phyloP scores from a whole-genome alignment of 2,113 vertebrate species.

The Mixornis gularis region DNA sequence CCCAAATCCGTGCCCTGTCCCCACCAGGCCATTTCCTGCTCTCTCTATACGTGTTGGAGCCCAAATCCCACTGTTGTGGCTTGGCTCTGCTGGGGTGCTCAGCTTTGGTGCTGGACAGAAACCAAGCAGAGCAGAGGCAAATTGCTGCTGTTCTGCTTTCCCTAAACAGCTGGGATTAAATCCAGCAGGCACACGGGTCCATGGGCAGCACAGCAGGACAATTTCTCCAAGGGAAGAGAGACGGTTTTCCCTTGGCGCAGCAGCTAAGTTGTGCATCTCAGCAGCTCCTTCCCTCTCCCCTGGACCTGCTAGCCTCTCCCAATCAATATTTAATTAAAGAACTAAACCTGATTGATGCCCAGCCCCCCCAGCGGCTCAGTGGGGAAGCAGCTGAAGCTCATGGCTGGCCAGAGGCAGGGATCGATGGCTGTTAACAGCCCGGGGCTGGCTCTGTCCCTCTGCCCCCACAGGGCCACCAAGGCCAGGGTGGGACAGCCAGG shows the following conservation, averaged over 20 bases:
- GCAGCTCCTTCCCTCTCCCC: background rate
- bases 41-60: background rate
- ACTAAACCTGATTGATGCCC: constrained; percentile 29
- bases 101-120: background rate
- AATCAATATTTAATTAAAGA: constrained; percentile 65
- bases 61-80: background rate
- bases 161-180: background rate
- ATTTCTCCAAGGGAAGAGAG: background rate
- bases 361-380: background rate
- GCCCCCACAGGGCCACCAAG: background rate
- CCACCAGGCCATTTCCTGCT: background rate
- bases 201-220: fast-evolving
- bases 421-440: background rate
- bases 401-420: background rate
- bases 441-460: background rate
- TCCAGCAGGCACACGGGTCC: fast-evolving
- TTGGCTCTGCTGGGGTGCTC: background rate
- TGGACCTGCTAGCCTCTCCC: background rate
- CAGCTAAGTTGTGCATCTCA: fast-evolving
- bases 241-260: background rate
- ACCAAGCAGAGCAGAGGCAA: background rate
- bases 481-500: background rate
- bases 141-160: background rate
- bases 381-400: background rate
- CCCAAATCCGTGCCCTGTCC: background rate